These are phyloP conservation scores for Aplysia californica DNA, from an alignment of 1,140 invertebrate genomes.

Conservation along the genomic window DNA sequence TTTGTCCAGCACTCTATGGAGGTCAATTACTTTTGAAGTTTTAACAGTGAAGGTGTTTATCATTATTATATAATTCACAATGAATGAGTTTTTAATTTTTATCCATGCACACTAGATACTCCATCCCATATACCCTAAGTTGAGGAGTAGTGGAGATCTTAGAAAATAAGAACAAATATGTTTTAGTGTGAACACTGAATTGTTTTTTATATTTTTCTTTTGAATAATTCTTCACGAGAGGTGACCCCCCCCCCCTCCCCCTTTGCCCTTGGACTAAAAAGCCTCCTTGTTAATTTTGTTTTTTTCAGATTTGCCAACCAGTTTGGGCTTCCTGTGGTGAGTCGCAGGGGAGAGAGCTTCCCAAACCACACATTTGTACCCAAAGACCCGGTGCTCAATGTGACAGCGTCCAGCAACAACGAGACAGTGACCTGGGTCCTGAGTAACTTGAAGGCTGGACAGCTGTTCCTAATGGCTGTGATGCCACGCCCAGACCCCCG, in stretches of 20 bases:
- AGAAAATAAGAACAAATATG: neutral
- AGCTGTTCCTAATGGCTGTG: slow-evolving; percentile 15
- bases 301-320: slow-evolving; percentile 8
- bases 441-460: neutral
- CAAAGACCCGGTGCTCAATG: neutral
- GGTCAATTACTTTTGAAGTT: too few species aligned
- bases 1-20: too few species aligned
- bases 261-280: neutral
- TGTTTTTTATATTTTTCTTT: neutral
- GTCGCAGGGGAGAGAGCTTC: slow-evolving; percentile 9
- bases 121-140: neutral
- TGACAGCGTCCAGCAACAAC: slow-evolving; percentile 11
- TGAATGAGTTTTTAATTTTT: too few species aligned
- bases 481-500: slow-evolving; percentile 7
- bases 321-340: slow-evolving; percentile 22
- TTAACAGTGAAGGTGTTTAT: too few species aligned
- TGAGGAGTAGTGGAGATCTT: neutral
- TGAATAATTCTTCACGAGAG: neutral
- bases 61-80: too few species aligned
- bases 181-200: neutral
- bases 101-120: neutral
- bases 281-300: neutral
- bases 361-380: neutral
- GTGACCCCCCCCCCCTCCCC: neutral
- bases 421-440: neutral